These are phyloP conservation scores for Mionectes macconnelli DNA, from an alignment of 2,113 vertebrate genomes.

Conservation along the genomic window DNA sequence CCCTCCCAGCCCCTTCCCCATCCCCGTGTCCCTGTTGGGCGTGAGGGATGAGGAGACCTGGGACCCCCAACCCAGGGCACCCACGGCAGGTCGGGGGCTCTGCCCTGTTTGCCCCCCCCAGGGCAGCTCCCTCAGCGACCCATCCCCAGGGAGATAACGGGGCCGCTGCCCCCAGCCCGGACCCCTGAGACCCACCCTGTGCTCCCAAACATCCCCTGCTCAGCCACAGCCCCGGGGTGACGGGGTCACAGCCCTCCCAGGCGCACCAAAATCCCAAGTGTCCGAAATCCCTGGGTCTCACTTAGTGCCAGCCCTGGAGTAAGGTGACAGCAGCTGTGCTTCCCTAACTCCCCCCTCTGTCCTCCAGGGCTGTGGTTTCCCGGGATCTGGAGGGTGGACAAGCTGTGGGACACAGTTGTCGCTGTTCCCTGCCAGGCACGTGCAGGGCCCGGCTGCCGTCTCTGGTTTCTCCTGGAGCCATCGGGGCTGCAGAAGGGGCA, in stretches of 20 bases:
- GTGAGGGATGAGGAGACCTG: too few species aligned
- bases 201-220: neutral
- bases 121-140: too few species aligned
- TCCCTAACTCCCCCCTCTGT: neutral
- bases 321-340: neutral
- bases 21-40: too few species aligned
- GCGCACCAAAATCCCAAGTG: too few species aligned
- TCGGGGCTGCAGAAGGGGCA: neutral
- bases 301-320: neutral
- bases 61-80: too few species aligned
- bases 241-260: neutral
- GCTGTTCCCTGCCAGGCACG: neutral
- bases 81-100: too few species aligned
- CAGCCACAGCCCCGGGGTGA: too few species aligned
- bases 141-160: too few species aligned
- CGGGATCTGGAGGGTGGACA: neutral
- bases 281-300: neutral
- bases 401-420: neutral
- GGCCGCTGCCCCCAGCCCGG: too few species aligned
- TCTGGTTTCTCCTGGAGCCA: accelerated
- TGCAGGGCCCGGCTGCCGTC: neutral
- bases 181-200: neutral
- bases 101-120: too few species aligned
- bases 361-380: neutral
- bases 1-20: too few species aligned